Evolutionary conservation across 2,888 invertebrate species (phyloP).

Genomic region (Chromoteleia sp.): DNA sequence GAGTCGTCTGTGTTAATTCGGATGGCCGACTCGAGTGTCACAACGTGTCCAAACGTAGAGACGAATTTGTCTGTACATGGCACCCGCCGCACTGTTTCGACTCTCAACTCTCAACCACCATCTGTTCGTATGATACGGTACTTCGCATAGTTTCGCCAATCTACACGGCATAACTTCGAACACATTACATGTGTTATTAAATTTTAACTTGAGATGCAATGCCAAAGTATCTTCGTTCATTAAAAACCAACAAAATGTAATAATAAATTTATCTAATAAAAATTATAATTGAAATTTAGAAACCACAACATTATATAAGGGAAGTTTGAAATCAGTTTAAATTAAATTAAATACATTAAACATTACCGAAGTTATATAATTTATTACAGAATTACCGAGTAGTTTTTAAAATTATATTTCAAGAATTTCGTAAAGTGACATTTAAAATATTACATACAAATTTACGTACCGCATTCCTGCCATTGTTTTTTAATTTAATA

Average conservation of each 20-base stretch:
- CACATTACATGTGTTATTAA: slow-evolving; percentile 51
- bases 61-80: slow-evolving; percentile 67
- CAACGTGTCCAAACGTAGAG: slow-evolving; percentile 63
- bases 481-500: too few relatives aligned
- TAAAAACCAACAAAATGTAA: slow-evolving; percentile 2
- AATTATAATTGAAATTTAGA: too few relatives aligned
- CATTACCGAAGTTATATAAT: too few relatives aligned
- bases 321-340: too few relatives aligned
- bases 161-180: slow-evolving; percentile 48
- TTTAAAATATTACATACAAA: too few relatives aligned
- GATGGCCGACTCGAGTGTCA: slow-evolving; percentile 64
- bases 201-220: slow-evolving; percentile 44
- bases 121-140: slow-evolving; percentile 53
- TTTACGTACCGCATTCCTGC: too few relatives aligned
- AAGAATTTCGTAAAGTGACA: too few relatives aligned
- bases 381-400: too few relatives aligned
- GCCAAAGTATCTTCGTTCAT: slow-evolving; percentile 6
- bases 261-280: neutral
- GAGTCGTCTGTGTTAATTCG: slow-evolving; percentile 61
- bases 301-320: too few relatives aligned
- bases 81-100: slow-evolving; percentile 59
- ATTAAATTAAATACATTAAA: too few relatives aligned
- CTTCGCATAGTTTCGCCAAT: slow-evolving; percentile 61
- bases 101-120: slow-evolving; percentile 62
- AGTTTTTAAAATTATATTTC: too few relatives aligned